Base-by-base conservation (phyloP, 2,797 vertebrate genomes). In the Amblyraja radiata region DNA sequence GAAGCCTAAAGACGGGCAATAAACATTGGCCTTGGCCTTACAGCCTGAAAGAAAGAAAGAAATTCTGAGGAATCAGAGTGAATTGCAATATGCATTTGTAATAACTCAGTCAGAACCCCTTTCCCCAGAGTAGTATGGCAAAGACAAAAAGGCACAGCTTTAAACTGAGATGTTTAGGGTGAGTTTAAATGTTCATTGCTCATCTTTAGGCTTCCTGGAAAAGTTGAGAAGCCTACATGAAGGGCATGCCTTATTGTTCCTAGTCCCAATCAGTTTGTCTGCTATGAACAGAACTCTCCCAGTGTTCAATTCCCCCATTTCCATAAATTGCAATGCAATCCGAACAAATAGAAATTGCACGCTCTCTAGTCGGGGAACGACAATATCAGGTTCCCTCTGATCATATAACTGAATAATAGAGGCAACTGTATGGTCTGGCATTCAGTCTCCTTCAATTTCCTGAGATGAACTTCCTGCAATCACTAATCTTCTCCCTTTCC, bases 401-500 rank as follows among this genome's bases (percentile, higher is more conserved):
- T 61, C 83, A 10, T 63, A 63, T 16, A 86, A 8, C 83, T 63
- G 83, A 63, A 63, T 86, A 86, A 86, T 63, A 86, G 25, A n/a
- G 14, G 54, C 83, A 86, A 63, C 54, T 86, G 8, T 25, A 63
- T 61, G 54, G 1, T 84, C 58, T 84, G 83, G 28, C 58, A 86
- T 86, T 86, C 28, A 86, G 83, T 86, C 83, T 86, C 58, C 54
- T 86, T 61, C 83, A 86, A 63, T 86, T 86, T n/a, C 83, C 83
- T 86, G 58, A n/a, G 83, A 63, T 86, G 25, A 4, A n/a, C 83
- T 86, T 86, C 83, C 83, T 86, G 83, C 83, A 63, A 86, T 63
- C 83, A 86, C 54, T 63, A 61, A 54, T 86, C 83, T 28, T 58
- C 54, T 84, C 46, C 54, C 58, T 58, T 10, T 86, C 28, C 16